Conservation (phyloP, 2,888 invertebrate genomes). For the Mesochorus sp. region DNA sequence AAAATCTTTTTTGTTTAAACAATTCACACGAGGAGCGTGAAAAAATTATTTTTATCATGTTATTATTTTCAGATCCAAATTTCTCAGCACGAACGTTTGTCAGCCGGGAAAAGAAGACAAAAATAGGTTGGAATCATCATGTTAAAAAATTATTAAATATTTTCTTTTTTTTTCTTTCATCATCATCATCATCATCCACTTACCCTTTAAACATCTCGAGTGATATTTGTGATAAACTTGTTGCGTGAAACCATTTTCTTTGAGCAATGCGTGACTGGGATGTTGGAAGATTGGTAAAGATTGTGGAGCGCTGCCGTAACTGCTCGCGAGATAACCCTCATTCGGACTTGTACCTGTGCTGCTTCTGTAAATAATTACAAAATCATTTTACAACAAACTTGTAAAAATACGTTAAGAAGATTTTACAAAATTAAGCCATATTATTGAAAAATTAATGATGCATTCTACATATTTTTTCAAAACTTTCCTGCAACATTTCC, state of each 20-base stretch:
- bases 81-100: slow-evolving; percentile 73
- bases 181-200: slow-evolving; percentile 44
- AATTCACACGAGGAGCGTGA: background rate
- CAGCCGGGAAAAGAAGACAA: slow-evolving; percentile 81
- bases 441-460: no score
- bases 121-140: slow-evolving; percentile 72
- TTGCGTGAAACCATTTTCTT: slow-evolving; percentile 98
- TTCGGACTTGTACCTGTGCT: slow-evolving; percentile 91
- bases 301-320: slow-evolving; percentile 91
- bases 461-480: no score
- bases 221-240: slow-evolving; percentile 98
- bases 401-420: slow-evolving; percentile 54
- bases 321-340: slow-evolving; percentile 86
- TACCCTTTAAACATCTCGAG: slow-evolving; percentile 95
- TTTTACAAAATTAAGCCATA: no score
- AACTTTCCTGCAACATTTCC: no score
- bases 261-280: slow-evolving; percentile 96
- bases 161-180: slow-evolving; percentile 5
- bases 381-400: background rate
- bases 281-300: slow-evolving; percentile 96
- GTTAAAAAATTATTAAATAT: slow-evolving; percentile 31
- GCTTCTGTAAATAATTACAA: slow-evolving; percentile 83
- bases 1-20: slow-evolving; percentile 1
- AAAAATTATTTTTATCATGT: background rate
- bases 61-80: slow-evolving; percentile 71